Evolutionary conservation across 1,140 invertebrate species (phyloP).

Genomic region (Pomacea maculata): DNA sequence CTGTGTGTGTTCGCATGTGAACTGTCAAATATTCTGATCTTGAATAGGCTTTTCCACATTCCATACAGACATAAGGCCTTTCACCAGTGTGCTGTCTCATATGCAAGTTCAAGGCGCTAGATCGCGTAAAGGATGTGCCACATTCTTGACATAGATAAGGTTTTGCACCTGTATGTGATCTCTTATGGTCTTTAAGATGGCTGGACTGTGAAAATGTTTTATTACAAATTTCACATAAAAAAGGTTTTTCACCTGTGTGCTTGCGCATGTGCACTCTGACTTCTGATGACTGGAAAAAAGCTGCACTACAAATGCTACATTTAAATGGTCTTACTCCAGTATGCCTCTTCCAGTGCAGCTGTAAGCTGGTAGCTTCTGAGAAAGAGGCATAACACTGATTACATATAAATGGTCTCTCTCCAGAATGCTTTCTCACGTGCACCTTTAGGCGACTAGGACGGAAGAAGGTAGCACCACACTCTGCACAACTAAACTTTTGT

Average conservation of each 20-base stretch:
- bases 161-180: slow-evolving; percentile 83
- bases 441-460: slow-evolving; percentile 10
- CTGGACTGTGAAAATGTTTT: slow-evolving; percentile 79
- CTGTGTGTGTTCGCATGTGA: slow-evolving; percentile 93
- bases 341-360: slow-evolving; percentile 25
- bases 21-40: slow-evolving; percentile 92
- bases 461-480: slow-evolving; percentile 9
- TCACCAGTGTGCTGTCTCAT: slow-evolving; percentile 21
- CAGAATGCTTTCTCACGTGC: slow-evolving; percentile 72
- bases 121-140: slow-evolving; percentile 68
- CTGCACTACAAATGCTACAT: slow-evolving; percentile 25
- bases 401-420: slow-evolving; percentile 45
- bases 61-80: slow-evolving; percentile 75
- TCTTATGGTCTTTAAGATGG: slow-evolving; percentile 31
- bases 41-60: slow-evolving; percentile 94
- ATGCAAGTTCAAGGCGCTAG: slow-evolving; percentile 92
- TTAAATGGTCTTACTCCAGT: slow-evolving; percentile 17
- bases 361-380: slow-evolving; percentile 7
- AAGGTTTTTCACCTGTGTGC: slow-evolving; percentile 34
- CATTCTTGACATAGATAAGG: slow-evolving; percentile 63
- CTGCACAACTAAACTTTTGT: slow-evolving; percentile 15
- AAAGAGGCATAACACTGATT: slow-evolving; percentile 17
- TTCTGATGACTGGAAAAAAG: slow-evolving; percentile 19
- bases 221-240: slow-evolving; percentile 84
- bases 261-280: slow-evolving; percentile 22